Percentiles rank a stretch among this genome's conserved stretches.
phyloP scores from a whole-genome alignment of 2,888 invertebrate species.

The Phyllotreta cruciferae region DNA sequence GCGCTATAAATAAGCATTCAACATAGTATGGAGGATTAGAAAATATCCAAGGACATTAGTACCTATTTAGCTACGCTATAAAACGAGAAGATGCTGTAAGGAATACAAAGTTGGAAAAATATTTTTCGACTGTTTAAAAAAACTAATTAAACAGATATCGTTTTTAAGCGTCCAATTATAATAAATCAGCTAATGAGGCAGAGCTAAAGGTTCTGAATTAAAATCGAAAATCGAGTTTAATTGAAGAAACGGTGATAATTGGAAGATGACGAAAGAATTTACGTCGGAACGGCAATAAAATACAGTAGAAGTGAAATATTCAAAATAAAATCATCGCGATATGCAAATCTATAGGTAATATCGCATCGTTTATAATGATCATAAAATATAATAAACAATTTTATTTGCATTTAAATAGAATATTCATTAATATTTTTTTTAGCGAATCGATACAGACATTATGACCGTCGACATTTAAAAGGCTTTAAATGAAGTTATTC shows the following conservation, averaged over 20 bases:
- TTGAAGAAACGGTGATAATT: conserved; percentile 17
- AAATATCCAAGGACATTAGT: no score
- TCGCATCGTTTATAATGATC: conserved; percentile 28
- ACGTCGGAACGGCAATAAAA: conserved; percentile 21
- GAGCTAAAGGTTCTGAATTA: conserved; percentile 2
- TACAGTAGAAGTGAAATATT: conserved; percentile 12
- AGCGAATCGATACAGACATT: conserved; percentile 22
- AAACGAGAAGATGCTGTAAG: no score
- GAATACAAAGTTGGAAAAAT: background rate
- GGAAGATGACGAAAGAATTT: conserved; percentile 16
- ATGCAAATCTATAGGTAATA: conserved; percentile 16
- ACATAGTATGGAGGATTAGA: background rate
- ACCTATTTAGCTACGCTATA: no score
- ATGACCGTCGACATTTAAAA: conserved; percentile 26
- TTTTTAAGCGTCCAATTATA: background rate
- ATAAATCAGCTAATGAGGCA: conserved; percentile 4
- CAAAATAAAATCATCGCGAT: conserved; percentile 27
- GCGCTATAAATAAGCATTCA: conserved; percentile 17
- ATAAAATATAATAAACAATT: conserved; percentile 31
- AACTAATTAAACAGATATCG: background rate
- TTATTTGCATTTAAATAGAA: conserved; percentile 38
- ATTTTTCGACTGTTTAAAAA: background rate
- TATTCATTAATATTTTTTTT: conserved; percentile 25
- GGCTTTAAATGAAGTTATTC: conserved; percentile 29
- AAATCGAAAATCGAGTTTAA: conserved; percentile 5